phyloP scores from a whole-genome alignment of 2,113 vertebrate genomes.

The Piprites chloris region DNA sequence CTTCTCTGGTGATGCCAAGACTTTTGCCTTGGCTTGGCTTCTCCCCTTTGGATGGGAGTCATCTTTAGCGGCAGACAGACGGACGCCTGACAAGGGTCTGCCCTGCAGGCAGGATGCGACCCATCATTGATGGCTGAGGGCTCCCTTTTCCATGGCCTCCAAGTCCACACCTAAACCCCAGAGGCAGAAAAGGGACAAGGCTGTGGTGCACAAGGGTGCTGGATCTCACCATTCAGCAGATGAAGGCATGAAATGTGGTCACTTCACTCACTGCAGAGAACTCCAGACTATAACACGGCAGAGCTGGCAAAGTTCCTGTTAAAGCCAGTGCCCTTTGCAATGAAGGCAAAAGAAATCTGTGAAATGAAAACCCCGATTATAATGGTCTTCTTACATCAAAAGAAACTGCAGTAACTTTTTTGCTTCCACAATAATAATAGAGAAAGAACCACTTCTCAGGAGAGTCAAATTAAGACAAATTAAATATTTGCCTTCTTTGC shows the following conservation, averaged over 20 bases:
- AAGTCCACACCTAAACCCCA: neutral
- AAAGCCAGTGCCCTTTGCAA: neutral
- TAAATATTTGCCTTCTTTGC: slow-evolving; percentile 49
- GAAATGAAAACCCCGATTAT: neutral
- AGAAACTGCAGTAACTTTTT: neutral
- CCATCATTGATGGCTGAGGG: neutral
- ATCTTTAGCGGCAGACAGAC: slow-evolving; percentile 27
- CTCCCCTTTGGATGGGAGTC: slow-evolving; percentile 26
- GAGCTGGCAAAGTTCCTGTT: neutral
- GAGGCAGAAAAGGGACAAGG: neutral
- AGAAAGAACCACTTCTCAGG: neutral
- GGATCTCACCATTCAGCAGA: neutral
- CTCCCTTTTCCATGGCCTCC: neutral
- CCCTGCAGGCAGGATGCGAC: neutral
- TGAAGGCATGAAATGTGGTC: neutral
- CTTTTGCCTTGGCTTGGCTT: slow-evolving; percentile 22
- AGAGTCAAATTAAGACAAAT: slow-evolving; percentile 52
- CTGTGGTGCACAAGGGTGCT: neutral
- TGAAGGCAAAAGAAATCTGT: neutral
- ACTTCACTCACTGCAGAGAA: neutral
- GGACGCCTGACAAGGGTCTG: neutral
- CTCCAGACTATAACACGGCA: neutral
- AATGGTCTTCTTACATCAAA: slow-evolving; percentile 23
- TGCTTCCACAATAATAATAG: neutral
- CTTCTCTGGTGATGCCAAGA: neutral